Evolutionary conservation across 2,888 invertebrate species (phyloP).

Genomic region (Hypolimnas misippus): DNA sequence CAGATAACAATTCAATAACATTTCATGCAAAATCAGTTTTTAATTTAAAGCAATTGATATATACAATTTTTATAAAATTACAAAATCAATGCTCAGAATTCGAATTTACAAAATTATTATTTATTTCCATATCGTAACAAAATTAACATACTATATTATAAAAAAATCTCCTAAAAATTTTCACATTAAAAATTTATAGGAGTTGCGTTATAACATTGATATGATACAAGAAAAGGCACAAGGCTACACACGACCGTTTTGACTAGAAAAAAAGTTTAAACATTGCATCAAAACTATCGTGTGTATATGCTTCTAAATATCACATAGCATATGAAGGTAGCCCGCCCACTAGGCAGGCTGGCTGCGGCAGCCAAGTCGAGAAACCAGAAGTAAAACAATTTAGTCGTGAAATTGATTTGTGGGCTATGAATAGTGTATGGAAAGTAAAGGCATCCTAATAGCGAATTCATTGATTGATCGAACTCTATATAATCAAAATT

Average conservation of each 20-base stretch:
- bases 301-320: constrained; percentile 25
- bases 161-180: constrained; percentile 25
- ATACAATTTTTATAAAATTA: constrained; percentile 13
- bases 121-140: background rate
- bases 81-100: constrained; percentile 6
- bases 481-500: no score
- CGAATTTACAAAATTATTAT: constrained; percentile 1
- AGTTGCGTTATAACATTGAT: constrained; percentile 28
- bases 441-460: no score
- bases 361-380: no score
- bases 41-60: constrained; percentile 5
- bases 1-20: background rate
- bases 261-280: background rate
- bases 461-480: no score
- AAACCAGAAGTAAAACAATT: background rate
- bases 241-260: constrained; percentile 19
- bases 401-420: no score
- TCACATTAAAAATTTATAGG: constrained; percentile 27
- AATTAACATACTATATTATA: constrained; percentile 5
- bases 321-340: constrained; percentile 23
- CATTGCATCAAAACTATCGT: constrained; percentile 9
- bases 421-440: no score
- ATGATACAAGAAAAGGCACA: constrained; percentile 32
- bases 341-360: no score
- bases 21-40: constrained; percentile 32